Base-by-base conservation (phyloP, 2,113 vertebrate species). In the Chaenogobius annularis region DNA sequence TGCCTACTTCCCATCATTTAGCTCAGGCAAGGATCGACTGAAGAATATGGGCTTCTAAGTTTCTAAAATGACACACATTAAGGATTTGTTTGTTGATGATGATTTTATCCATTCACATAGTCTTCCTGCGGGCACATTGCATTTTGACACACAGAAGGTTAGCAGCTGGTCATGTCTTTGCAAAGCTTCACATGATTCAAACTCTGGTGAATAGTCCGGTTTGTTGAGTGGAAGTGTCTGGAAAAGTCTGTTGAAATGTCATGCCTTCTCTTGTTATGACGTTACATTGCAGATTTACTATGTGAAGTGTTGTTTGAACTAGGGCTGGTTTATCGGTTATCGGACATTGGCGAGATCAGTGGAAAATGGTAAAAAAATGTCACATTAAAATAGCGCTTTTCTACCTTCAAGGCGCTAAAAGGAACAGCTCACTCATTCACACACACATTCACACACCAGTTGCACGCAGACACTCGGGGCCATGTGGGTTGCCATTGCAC, bases 101-200 rank as follows among this genome's bases (percentile, higher is more conserved):
- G 23, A 55, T 72, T 84, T 80, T 66, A 68, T 74, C 78, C 76
- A 70, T 88, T 88, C 71, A 73, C 68, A 71, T 81, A 80, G 74
- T 78, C 81, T 77, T 83, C 88, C 83, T 48, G 63, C 22, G 26
- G 85, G 87, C 86, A 70, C 66, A 81, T 72, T 23, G 71, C 77
- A 70, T 46, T 76, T 54, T 63, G 14, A 43, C 56, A 31, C 62
- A 64, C 73, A 82, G 17, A 78, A 84, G 86, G 87, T 88, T 87
- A 85, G 80, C 69, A 76, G 78, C 50, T 86, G 87, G 80, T 89
- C 80, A 81, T 26, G 77, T 84, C 87, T 89, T 83, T 64, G 77
- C 8, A 13, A 77, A 63, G 74, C 68, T 87, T 91, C 91, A 91
- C 91, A 89, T 93, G 91, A 90, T 87, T 77, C 23, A 59, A 61